Conservation (phyloP, 2,113 vertebrate species). For the Pseudorhombus dupliciocellatus region DNA sequence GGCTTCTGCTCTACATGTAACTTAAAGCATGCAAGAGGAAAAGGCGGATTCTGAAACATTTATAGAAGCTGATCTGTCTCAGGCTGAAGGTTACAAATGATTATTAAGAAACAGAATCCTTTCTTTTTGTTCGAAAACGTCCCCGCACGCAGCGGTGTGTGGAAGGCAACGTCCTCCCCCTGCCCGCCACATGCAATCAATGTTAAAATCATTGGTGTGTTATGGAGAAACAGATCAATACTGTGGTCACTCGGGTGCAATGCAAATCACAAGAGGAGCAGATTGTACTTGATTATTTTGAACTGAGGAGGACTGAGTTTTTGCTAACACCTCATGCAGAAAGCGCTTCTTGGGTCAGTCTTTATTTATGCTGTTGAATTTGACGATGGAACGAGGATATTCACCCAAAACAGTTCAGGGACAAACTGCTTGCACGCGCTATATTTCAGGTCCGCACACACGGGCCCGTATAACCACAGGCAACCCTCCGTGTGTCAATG, state of each 20-base stretch:
- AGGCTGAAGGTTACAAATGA: too few species aligned
- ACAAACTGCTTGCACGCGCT: slow-evolving; percentile 4
- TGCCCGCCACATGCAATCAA: slow-evolving; percentile 38
- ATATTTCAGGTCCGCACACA: slow-evolving; percentile 13
- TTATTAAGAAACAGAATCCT: too few species aligned
- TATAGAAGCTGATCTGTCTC: too few species aligned
- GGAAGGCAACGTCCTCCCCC: background rate
- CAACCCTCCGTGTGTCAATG: slow-evolving; percentile 29
- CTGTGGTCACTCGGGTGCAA: slow-evolving; percentile 22
- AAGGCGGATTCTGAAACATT: background rate
- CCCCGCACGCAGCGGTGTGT: slow-evolving; percentile 12
- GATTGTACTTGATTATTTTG: slow-evolving; percentile 11
- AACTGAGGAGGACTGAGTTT: slow-evolving; percentile 9
- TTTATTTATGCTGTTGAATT: slow-evolving; percentile 34
- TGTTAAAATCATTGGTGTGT: slow-evolving; percentile 51
- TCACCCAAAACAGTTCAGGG: slow-evolving; percentile 16
- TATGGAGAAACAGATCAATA: slow-evolving; percentile 59
- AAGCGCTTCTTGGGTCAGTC: background rate
- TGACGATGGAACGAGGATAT: slow-evolving; percentile 8
- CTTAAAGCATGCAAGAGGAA: background rate
- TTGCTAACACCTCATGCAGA: slow-evolving; percentile 21
- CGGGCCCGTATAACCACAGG: slow-evolving; percentile 38
- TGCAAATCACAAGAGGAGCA: background rate
- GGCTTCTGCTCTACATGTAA: background rate
- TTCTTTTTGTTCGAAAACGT: too few species aligned